Evolutionary conservation across 2,888 invertebrate species (phyloP).

Genomic region (Patella depressa): DNA sequence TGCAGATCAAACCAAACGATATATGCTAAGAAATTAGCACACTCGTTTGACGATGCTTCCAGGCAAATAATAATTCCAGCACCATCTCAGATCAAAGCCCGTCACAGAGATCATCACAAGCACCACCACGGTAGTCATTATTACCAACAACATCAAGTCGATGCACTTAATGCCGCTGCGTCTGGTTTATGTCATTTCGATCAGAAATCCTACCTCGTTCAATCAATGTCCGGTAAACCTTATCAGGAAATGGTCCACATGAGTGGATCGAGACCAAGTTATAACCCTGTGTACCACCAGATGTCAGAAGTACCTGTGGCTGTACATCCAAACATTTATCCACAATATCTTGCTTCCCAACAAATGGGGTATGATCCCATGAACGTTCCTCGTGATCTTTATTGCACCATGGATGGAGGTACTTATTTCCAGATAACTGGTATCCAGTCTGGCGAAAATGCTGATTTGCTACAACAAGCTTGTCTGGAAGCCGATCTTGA

Average conservation of each 20-base stretch:
- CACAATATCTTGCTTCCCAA: background rate
- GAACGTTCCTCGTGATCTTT: background rate
- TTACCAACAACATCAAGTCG: too few relatives aligned
- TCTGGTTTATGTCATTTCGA: background rate
- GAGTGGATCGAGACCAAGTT: background rate
- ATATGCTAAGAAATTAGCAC: background rate
- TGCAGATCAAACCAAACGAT: background rate
- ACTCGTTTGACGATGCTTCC: background rate
- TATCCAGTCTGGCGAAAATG: too few relatives aligned
- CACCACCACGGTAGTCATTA: background rate
- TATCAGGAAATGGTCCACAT: too few relatives aligned
- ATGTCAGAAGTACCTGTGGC: background rate
- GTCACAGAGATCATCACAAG: background rate
- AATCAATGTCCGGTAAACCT: background rate
- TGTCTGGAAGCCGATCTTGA: too few relatives aligned
- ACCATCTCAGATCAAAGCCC: background rate
- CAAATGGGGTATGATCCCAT: background rate
- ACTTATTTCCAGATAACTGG: background rate
- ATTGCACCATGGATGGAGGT: background rate
- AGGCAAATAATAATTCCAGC: slow-evolving; percentile 3
- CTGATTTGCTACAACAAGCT: too few relatives aligned
- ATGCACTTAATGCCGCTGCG: background rate
- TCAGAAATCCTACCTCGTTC: background rate
- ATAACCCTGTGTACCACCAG: background rate
- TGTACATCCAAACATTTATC: background rate